Evolutionary conservation across 1,140 invertebrate species (phyloP).

Genomic region (Heliconius hermathena): DNA sequence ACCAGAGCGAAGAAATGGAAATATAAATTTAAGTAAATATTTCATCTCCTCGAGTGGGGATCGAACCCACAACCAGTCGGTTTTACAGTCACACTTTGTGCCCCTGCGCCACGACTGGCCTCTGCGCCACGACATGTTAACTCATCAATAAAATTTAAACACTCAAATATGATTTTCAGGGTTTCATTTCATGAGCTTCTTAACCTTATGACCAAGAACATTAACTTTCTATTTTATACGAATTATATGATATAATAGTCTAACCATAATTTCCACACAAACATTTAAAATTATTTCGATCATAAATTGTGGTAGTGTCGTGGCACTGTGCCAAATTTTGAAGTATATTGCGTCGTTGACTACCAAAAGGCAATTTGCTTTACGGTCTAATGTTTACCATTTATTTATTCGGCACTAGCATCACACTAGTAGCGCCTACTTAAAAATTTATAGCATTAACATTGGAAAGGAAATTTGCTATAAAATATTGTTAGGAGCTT

Average conservation of each 20-base stretch:
- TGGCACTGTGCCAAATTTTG: constrained; percentile 42
- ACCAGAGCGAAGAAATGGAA: no score
- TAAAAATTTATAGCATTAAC: constrained; percentile 24
- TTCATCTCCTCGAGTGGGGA: no score
- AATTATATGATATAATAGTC: constrained; percentile 30
- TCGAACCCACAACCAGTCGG: no score
- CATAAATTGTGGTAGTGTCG: constrained; percentile 38
- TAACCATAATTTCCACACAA: constrained; percentile 32
- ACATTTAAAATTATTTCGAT: constrained; percentile 36
- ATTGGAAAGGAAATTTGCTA: constrained; percentile 14
- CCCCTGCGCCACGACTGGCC: no score
- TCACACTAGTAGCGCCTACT: constrained; percentile 17
- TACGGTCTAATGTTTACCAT: constrained; percentile 32
- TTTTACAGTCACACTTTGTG: no score
- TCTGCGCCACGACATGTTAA: no score
- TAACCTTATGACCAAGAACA: constrained; percentile 29
- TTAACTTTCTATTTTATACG: constrained; percentile 37
- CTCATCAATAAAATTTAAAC: background rate
- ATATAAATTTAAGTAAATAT: no score
- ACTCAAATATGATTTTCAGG: constrained; percentile 6
- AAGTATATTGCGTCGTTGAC: constrained; percentile 36
- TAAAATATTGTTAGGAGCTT: background rate
- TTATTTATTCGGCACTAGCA: constrained; percentile 20
- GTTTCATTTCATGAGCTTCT: constrained; percentile 21
- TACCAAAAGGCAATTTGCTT: constrained; percentile 27